A percentile compares a stretch with the other conserved stretches of the same genome.
phyloP scores from a whole-genome alignment of 2,113 vertebrate genomes.

The Ptyas mucosa region DNA sequence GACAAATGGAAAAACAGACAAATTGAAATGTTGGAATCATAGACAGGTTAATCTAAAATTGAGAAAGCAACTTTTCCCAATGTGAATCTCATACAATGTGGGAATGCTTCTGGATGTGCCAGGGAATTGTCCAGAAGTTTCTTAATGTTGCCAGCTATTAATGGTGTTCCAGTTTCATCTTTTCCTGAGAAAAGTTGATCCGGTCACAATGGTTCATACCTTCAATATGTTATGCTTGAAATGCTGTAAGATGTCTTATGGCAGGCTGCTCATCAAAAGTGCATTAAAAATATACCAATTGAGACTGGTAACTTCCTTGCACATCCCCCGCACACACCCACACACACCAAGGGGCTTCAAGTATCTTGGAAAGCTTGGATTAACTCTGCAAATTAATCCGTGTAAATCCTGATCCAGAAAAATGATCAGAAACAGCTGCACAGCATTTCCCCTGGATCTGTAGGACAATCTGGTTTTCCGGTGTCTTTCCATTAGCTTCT shows the following conservation, averaged over 20 bases:
- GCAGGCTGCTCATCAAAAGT: neutral
- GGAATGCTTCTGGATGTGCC: neutral
- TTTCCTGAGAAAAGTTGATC: neutral
- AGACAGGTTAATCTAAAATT: neutral
- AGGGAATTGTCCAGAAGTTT: neutral
- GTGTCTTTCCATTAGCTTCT: neutral
- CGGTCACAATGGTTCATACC: neutral
- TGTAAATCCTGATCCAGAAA: neutral
- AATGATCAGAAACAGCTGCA: neutral
- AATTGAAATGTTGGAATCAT: neutral
- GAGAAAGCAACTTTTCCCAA: neutral
- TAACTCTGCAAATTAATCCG: neutral
- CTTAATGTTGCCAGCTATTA: neutral
- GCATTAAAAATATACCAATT: neutral
- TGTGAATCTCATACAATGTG: neutral
- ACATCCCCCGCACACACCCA: no score
- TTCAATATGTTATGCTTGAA: neutral
- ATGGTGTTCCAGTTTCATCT: neutral
- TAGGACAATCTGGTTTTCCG: neutral
- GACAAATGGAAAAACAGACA: neutral
- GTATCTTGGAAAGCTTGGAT: neutral
- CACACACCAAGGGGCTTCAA: neutral
- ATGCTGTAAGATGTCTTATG: neutral
- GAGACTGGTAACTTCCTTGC: neutral
- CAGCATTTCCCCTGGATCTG: neutral